Base-by-base conservation (phyloP, 2,888 invertebrate genomes). In the Penaeus monodon region DNA sequence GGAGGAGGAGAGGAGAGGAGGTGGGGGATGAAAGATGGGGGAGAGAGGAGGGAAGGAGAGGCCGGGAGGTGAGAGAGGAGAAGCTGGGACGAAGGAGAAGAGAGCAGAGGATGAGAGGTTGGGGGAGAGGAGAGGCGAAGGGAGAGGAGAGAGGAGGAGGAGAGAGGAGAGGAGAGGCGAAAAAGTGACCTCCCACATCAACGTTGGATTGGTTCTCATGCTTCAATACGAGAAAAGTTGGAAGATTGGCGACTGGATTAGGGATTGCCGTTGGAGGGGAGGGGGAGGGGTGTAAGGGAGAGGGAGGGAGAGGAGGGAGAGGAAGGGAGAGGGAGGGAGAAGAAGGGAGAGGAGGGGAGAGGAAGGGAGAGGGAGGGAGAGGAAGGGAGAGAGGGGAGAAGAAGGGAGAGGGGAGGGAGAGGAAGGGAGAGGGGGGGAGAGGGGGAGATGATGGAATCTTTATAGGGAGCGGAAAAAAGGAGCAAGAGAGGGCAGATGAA, bases 401-500 rank as follows among this genome's bases (percentile, higher is more conserved):
- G 27, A 7, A 24, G 29, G 33, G 22, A 7, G 73, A 0, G 14
- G 38, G 12, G 73, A 14, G 3, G 33, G 73, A 1, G 73, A 24
- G 29, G 33, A 38, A 24, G 3, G 14, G 22, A 10, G 29, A 73
- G 73, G 24, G 38, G 38, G 17, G 7, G 17, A 7, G 33, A n/a
- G 33, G 27, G 73, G 73, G 73, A 73, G 73, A n/a, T 27, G 27
- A n/a, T 20, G 24, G 73, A 73, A 73, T 73, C 27, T 73, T 73
- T 73, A n/a, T 73, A 73, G 20, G 27, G 27, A 33, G 33, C 8
- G 17, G 17, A n/a, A 73, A n/a, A 27, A 29, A 33, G 20, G 17
- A 73, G 22, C 22, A 22, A 38, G 17, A 38, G 73, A 73, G 10
- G n/a, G 29, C 29, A 17, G 22, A 20, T 38, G 29, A 27, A 29